Evolutionary conservation across 2,113 vertebrate genomes (phyloP), one percentile per base, ranked within the genome.

Genomic region (Ovibos moschatus): DNA sequence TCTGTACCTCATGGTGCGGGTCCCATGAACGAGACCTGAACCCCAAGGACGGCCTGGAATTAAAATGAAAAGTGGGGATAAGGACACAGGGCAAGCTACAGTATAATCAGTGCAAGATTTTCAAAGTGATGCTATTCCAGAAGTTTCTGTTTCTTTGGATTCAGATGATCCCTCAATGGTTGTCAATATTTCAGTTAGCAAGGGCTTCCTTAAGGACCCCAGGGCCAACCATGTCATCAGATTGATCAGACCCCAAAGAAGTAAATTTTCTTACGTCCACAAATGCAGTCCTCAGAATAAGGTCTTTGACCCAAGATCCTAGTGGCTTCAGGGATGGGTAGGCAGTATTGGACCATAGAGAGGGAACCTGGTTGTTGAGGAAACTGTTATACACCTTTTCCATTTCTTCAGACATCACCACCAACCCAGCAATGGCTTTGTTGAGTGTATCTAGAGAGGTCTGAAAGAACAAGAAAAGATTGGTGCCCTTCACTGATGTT

Each of bases 361-460:
- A 79, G 5, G 99, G 99, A 95, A 99, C 98, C 43, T 99, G 98
- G 97, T 99, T 99, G 94, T 99, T 99, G 51, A 99, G 98, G 97
- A 99, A 99, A 96, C 99, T 99, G 51, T 98, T 98, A 84, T 99
- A 99, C 71, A 99, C 99, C 25, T 98, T 98, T 93, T 99, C 99
- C 99, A 99, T 99, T 97, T 99, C 98, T 97, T 99, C 99, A 36
- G 99, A 99, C 99, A 99, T 99, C 92, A 99, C 99, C 60, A 99
- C 98, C 74, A 99, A 94, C 64, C 99, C 99, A 15, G 98, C 99
- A 94, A 99, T 99, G 51, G 99, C 99, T 98, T 99, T 99, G 98
- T 97, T 98, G 58, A 99, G 98, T 5, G 98, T 99, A 94, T 98
- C 27, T 17, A 99, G 98, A 76, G 99, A 99, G 11, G 23, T 97